Conservation (phyloP, 2,888 invertebrate genomes). For the Lepidochrysops patricia region DNA sequence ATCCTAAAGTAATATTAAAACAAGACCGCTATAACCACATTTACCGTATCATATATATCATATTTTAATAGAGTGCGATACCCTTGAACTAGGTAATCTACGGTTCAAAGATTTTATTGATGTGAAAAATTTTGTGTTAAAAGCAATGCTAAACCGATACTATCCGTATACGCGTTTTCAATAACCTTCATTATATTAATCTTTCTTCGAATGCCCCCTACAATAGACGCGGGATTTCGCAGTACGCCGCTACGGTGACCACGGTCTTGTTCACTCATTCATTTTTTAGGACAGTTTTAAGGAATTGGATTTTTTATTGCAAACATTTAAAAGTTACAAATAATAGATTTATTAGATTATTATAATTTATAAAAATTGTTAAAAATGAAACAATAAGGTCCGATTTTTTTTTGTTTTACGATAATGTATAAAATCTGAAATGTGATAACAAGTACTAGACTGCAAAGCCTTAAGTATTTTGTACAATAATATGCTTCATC, state of each 20-base stretch:
- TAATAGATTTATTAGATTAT: too few relatives aligned
- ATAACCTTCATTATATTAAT: conserved; percentile 3
- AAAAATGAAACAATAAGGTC: too few relatives aligned
- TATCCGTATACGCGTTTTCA: neutral
- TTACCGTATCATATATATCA: too few relatives aligned
- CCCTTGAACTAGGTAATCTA: neutral
- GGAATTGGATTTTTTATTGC: neutral
- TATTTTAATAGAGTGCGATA: too few relatives aligned
- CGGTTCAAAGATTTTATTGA: neutral
- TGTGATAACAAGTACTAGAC: too few relatives aligned
- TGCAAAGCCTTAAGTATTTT: too few relatives aligned
- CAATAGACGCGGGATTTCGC: conserved; percentile 4
- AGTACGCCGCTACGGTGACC: neutral
- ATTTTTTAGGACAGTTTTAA: neutral
- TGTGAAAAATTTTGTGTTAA: neutral
- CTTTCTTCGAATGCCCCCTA: neutral
- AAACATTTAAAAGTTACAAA: neutral
- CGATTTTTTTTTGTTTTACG: too few relatives aligned
- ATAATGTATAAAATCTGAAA: too few relatives aligned
- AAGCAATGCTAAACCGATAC: neutral
- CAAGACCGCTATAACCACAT: too few relatives aligned
- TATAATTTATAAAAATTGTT: too few relatives aligned
- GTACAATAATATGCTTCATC: too few relatives aligned
- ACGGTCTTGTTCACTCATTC: neutral
- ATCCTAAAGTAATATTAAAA: too few relatives aligned